Base-by-base conservation (phyloP, 2,888 invertebrate species). In the Vanessa cardui region DNA sequence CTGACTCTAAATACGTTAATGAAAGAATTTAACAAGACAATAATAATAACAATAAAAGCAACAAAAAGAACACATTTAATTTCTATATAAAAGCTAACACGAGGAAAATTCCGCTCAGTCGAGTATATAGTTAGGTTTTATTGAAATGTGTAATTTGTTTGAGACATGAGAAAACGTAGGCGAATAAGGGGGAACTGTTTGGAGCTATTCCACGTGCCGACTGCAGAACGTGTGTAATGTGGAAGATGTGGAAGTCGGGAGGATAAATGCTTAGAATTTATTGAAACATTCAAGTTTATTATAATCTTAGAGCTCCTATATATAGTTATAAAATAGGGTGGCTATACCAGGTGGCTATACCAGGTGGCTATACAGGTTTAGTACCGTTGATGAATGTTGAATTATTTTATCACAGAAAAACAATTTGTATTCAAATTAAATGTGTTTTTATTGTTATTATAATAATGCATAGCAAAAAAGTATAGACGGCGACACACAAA, bases 161-260 rank as follows among this genome's bases (percentile, higher is more conserved):
- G 56, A 62, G 47, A 39, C 65, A 54, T 52, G 66, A 60, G 52
- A 58, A 60, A 66, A 63, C 58, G 52, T 63, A 63, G 49, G 46
- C 58, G 63, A 58, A 65, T 69, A 44, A 60, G 50, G 39, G 69
- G 39, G 49, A 63, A 68, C 60, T 49, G 54, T 70, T 47, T 64
- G 67, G 58, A 44, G 58, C 44, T 31, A 21, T 33, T 31, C 54
- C 54, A 70, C 72, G 72, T 70, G 72, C 54, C 33, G 50, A 26
- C 26, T 26, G 26, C 20, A 6, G 4, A 8, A 54, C 46, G 20
- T 64, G 44, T 21, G n/a, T 49, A 64, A 52, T 59, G n/a, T 44
- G 12, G 1, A 31, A 20, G 26, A 16, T 58, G 16, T n/a, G 58
- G 58, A 33, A 45, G 31, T 58, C 56, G 44, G 5, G n/a, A 5